These are phyloP conservation scores for Australoheros facetus DNA, from an alignment of 2,797 vertebrate genomes.

Conservation along the genomic window DNA sequence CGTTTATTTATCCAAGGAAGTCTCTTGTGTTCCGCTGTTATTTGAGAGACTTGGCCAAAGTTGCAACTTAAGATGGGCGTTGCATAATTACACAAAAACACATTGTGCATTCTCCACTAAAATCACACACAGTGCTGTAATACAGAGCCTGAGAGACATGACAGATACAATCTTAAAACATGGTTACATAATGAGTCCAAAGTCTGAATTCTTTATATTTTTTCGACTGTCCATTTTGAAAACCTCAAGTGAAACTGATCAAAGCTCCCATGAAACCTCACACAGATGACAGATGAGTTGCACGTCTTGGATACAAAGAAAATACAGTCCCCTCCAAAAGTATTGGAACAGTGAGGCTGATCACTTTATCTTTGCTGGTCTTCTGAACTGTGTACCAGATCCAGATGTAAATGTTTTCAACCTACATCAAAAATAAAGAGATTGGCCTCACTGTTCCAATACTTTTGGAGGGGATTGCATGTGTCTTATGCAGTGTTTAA, in stretches of 20 bases:
- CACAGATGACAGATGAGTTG: slow-evolving; percentile 3
- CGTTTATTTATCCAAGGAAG: not conserved
- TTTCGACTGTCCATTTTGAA: not conserved
- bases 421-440: no score
- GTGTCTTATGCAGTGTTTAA: not conserved
- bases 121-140: fast-evolving
- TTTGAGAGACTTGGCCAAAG: not conserved
- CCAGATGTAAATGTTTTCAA: no score
- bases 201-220: not conserved
- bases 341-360: no score
- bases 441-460: no score
- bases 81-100: not conserved
- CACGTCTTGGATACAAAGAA: not conserved
- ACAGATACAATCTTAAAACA: not conserved
- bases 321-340: no score
- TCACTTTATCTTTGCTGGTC: no score
- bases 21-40: not conserved
- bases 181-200: not conserved
- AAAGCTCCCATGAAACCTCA: slow-evolving; percentile 5
- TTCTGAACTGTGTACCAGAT: no score
- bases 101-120: not conserved
- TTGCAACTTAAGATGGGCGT: not conserved
- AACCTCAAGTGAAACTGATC: slow-evolving; percentile 14
- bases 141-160: not conserved
- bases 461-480: not conserved